Conservation (phyloP, 2,113 vertebrate species). For the Podarcis cretensis region DNA sequence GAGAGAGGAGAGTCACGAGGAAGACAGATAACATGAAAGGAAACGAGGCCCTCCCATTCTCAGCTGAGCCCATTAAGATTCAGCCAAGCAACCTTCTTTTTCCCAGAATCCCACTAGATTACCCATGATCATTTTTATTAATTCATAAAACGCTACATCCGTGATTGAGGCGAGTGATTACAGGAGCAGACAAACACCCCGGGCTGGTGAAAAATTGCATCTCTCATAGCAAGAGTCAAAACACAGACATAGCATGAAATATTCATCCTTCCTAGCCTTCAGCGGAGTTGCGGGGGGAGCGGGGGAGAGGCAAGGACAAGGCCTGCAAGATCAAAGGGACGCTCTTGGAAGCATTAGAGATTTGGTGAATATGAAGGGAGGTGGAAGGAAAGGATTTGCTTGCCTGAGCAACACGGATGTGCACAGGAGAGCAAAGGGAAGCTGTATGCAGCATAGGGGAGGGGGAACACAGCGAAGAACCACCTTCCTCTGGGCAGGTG, state of each 20-base stretch:
- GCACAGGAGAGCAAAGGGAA: neutral
- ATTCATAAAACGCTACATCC: slow-evolving; percentile 80
- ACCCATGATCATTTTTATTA: slow-evolving; percentile 81
- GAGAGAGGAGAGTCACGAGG: neutral
- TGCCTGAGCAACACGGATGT: neutral
- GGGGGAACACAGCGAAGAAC: no score
- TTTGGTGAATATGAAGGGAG: neutral
- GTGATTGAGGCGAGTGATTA: slow-evolving; percentile 79
- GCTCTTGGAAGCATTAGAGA: neutral
- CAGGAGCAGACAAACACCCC: slow-evolving; percentile 77
- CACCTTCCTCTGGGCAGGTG: neutral
- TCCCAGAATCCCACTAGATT: slow-evolving; percentile 65
- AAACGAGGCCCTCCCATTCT: slow-evolving; percentile 74
- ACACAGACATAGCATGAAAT: slow-evolving; percentile 71
- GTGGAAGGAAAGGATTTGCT: neutral
- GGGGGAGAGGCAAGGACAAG: neutral
- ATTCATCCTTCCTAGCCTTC: slow-evolving; percentile 67
- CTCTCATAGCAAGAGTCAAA: slow-evolving; percentile 48
- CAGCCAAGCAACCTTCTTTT: slow-evolving; percentile 59
- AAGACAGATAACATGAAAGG: slow-evolving; percentile 39
- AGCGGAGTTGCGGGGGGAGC: neutral
- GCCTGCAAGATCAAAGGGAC: neutral
- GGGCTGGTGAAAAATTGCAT: slow-evolving; percentile 79
- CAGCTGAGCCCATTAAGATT: slow-evolving; percentile 83
- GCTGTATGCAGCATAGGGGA: neutral